Evolutionary conservation across 2,113 vertebrate species (phyloP), one percentile per base, ranked within the genome.

Genomic region (Arothron firmamentum): DNA sequence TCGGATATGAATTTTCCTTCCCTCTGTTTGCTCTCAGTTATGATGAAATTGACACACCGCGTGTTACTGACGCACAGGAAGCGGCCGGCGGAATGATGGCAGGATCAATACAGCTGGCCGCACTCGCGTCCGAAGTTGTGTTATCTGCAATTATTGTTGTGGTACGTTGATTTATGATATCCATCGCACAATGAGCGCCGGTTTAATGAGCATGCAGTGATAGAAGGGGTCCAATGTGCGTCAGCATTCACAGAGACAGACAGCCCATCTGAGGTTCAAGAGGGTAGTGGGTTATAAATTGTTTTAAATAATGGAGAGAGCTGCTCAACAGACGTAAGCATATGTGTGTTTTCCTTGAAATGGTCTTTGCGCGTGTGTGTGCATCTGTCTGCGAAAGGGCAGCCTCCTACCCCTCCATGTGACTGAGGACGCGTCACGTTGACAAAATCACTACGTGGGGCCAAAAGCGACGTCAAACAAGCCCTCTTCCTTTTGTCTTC

Each of bases 1-100:
- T 59, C 74, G 86, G 85, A 89, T 87, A 89, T 87, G 85, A 81
- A 87, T 86, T 84, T 89, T 88, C 85, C 87, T 71, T 55, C 78
- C 52, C 71, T 45, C 49, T 87, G 87, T 89, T 87, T 85, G 78
- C 84, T 64, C 73, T 65, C 5, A 15, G 68, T 76, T 74, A 79
- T 83, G 86, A 80, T 78, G 68, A 87, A 84, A 85, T 81, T 76
- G 73, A 81, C 86, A 83, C 86, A 79, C 75, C 3, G 57, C 52
- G 45, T 20, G 63, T 17, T 16, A 60, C 54, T 88, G 86, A 89
- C 85, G 85, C 73, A 85, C 70, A 67, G 85, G 88, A 88, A 89
- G 66, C 56, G 52, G 50, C 65, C 58, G 10, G 52, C 19, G 56
- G 70, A 75, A 65, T 28, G 52, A 57, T 11, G 4, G 47, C 16